These are phyloP conservation scores for Campoplex nolae DNA, from an alignment of 2,888 invertebrate species.

Conservation along the genomic window DNA sequence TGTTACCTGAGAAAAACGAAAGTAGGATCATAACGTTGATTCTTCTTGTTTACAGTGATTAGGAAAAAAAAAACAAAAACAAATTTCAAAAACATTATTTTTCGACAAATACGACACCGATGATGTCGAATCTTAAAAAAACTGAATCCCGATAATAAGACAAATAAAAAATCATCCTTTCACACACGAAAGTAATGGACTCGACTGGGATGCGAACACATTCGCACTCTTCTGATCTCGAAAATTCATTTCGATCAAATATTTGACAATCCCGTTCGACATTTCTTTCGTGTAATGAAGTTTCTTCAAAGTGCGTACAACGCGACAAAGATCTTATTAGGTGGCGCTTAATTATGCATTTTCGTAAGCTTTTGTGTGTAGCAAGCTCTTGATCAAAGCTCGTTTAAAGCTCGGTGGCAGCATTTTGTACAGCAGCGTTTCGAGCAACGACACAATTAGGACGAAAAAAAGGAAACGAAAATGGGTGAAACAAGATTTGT, in stretches of 20 bases:
- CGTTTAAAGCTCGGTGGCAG: constrained; percentile 50
- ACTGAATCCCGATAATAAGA: background rate
- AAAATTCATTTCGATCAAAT: background rate
- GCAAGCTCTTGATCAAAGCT: constrained; percentile 22
- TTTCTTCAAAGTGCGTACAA: background rate
- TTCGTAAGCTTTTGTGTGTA: constrained; percentile 33
- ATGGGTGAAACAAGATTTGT: constrained; percentile 4
- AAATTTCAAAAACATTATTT: background rate
- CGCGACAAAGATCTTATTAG: background rate
- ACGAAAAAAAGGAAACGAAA: background rate
- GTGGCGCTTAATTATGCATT: background rate
- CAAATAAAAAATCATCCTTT: background rate
- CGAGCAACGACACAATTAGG: constrained; percentile 39
- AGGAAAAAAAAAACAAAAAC: background rate
- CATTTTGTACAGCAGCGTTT: constrained; percentile 58
- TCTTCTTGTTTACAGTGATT: background rate
- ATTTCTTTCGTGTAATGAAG: background rate
- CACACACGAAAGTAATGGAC: background rate
- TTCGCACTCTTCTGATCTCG: background rate
- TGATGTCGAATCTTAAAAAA: background rate
- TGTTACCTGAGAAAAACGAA: background rate
- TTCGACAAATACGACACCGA: background rate
- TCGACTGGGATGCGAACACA: background rate
- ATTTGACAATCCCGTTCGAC: background rate
- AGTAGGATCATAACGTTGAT: background rate